Conservation (phyloP, 1,140 invertebrate genomes). For the Dinothrombium tinctorium region DNA sequence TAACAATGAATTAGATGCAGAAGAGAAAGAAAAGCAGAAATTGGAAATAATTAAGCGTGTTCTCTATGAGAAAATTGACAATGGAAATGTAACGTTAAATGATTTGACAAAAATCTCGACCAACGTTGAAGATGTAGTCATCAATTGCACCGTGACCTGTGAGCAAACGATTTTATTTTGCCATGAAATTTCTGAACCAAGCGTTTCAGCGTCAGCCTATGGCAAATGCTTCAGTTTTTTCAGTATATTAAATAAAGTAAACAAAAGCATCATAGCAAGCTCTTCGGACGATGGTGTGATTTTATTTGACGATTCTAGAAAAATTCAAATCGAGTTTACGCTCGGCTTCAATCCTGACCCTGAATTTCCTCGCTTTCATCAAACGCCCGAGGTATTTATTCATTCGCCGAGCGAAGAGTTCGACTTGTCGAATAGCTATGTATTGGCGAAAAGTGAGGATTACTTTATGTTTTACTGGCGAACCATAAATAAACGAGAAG, state of each 20-base stretch:
- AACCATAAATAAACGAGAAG: not conserved
- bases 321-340: not conserved
- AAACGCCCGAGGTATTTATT: too few relatives aligned
- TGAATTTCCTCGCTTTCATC: not conserved
- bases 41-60: not conserved
- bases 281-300: not conserved
- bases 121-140: not conserved
- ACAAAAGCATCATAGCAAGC: too few relatives aligned
- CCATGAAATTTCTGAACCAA: not conserved
- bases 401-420: not conserved
- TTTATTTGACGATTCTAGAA: not conserved
- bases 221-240: not conserved
- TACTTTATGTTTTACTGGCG: not conserved
- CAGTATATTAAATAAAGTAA: not conserved
- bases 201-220: not conserved
- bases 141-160: not conserved
- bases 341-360: not conserved
- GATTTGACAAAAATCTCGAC: not conserved
- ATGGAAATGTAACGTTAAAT: not conserved
- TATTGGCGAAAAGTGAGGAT: not conserved
- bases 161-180: not conserved
- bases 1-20: not conserved
- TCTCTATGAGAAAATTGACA: not conserved
- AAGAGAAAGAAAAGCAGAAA: not conserved
- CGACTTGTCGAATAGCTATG: not conserved